These are phyloP conservation scores for Acanthisitta chloris DNA, from an alignment of 2,113 vertebrate species.

Conservation along the genomic window DNA sequence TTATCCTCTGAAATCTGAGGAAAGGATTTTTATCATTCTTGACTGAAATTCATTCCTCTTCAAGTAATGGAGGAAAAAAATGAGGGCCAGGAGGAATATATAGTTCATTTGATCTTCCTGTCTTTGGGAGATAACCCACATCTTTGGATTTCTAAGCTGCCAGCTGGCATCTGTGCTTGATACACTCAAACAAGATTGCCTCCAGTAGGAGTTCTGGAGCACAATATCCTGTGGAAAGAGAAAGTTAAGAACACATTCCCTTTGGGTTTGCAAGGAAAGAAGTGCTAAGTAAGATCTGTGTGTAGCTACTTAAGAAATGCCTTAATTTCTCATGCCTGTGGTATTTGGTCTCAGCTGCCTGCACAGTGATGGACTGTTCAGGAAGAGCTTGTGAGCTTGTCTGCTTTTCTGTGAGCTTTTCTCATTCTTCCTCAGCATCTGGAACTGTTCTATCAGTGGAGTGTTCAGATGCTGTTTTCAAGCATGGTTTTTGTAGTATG, in stretches of 20 bases:
- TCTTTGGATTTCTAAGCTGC: not conserved
- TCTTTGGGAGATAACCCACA: not conserved
- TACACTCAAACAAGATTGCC: accelerated
- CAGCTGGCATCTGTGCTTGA: not conserved
- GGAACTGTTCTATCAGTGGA: not conserved
- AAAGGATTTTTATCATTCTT: not conserved
- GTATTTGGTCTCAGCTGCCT: not conserved
- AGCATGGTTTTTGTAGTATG: not conserved
- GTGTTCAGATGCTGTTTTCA: not conserved
- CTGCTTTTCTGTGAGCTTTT: not conserved
- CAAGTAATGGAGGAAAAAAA: not conserved
- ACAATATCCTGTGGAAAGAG: not conserved
- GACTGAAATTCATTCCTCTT: not conserved
- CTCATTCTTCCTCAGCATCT: not conserved
- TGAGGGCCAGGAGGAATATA: not conserved
- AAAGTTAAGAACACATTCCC: not conserved
- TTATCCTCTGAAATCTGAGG: not conserved
- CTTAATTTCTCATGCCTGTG: not conserved
- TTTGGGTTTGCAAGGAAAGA: not conserved
- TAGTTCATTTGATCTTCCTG: not conserved
- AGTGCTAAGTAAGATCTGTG: not conserved
- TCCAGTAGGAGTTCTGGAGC: not conserved
- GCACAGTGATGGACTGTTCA: not conserved
- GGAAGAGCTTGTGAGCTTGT: not conserved
- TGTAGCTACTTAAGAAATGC: not conserved